These are phyloP conservation scores for Epinotia ramella DNA, from an alignment of 2,888 invertebrate genomes.

Conservation along the genomic window DNA sequence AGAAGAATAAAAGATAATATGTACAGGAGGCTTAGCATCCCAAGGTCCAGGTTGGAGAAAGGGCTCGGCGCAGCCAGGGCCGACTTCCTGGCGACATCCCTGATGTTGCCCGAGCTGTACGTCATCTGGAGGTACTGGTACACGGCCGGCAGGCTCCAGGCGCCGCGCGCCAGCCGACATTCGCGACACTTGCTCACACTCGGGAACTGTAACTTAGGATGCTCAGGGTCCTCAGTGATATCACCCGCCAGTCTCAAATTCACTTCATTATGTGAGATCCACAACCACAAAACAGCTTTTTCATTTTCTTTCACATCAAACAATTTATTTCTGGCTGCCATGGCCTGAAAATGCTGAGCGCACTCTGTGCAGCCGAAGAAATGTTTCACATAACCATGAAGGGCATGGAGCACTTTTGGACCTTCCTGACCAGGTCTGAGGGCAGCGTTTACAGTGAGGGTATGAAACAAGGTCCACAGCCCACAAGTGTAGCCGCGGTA, in stretches of 20 bases:
- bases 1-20: slow-evolving; percentile 90
- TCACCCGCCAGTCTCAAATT: slow-evolving; percentile 95
- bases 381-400: slow-evolving; percentile 94
- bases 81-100: slow-evolving; percentile 56
- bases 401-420: slow-evolving; percentile 90
- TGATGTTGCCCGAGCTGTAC: slow-evolving; percentile 72
- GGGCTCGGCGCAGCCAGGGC: slow-evolving; percentile 72
- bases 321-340: slow-evolving; percentile 90
- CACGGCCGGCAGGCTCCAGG: slow-evolving; percentile 88
- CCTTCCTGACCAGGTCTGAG: slow-evolving; percentile 82
- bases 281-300: slow-evolving; percentile 95
- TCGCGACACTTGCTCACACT: slow-evolving; percentile 86
- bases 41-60: slow-evolving; percentile 89
- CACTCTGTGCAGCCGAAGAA: slow-evolving; percentile 98
- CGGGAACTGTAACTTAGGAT: slow-evolving; percentile 97
- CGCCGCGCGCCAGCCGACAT: slow-evolving; percentile 86
- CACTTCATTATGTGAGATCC: slow-evolving; percentile 97
- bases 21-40: slow-evolving; percentile 91
- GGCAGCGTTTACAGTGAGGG: slow-evolving; percentile 92
- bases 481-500: slow-evolving; percentile 97
- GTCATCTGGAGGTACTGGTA: slow-evolving; percentile 85
- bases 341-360: slow-evolving; percentile 93
- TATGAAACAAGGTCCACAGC: slow-evolving; percentile 97
- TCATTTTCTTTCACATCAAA: slow-evolving; percentile 89
- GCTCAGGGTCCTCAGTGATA: slow-evolving; percentile 94